Evolutionary conservation across 1,140 invertebrate species (phyloP), one percentile per base, ranked within the genome.

Genomic region (Trinorchestia longiramus): DNA sequence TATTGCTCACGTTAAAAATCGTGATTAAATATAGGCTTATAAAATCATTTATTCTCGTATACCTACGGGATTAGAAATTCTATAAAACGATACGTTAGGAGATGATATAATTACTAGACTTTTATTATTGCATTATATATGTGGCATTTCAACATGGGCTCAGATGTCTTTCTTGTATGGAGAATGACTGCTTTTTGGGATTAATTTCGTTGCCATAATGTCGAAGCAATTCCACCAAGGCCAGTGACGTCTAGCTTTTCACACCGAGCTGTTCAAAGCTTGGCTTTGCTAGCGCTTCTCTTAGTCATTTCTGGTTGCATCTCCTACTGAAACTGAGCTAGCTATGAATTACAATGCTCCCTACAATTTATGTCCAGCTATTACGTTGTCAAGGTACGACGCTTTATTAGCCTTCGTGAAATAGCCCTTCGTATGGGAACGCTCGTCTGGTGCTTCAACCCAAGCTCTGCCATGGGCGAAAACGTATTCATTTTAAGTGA

Each of bases 281-380:
- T 77, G 62, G 62, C 62, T 77, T 77, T 90, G 44, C 92, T 94
- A 6, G 92, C 6, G 43, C 43, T 45, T 94, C 92, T 45, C 92
- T 47, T 45, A 94, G 92, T 94, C 44, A 45, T 94, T 94, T 45
- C 92, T 94, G 43, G 43, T 45, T 94, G 92, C 92, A 94, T 94
- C 92, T 94, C 92, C 17, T 43, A 94, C 92, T 94, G 92, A 47
- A 94, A 94, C 47, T 94, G 92, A 94, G 92, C 92, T 17, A 47
- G 92, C 92, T 94, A 94, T 94, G 92, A 94, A 94, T 94, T 94
- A 94, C 43, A 94, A 45, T 44, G 41, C 92, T 94, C 41, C 45
- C 43, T 94, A 11, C 92, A 94, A 94, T 94, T 94, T 94, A 94
- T 94, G 92, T 47, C 44, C 44, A 47, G 92, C 92, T 94, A 94